Percentiles rank a stretch among this genome's conserved stretches.
phyloP scores from a whole-genome alignment of 2,797 vertebrate species.

The Epinephelus awoara region DNA sequence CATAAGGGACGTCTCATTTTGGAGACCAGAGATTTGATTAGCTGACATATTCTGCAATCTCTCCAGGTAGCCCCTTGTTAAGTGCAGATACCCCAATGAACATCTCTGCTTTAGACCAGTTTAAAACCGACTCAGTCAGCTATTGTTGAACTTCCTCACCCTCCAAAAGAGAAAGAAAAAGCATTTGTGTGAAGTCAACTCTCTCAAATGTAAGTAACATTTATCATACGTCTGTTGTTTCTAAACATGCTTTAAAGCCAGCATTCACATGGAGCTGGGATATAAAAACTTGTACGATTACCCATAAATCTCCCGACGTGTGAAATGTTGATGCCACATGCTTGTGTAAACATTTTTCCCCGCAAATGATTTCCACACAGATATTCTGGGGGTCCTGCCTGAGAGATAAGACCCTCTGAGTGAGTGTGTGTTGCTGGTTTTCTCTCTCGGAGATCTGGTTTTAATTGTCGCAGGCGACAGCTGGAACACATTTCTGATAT shows the following conservation, averaged over 20 bases:
- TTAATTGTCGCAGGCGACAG: constrained; percentile 54
- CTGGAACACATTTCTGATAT: constrained; percentile 72
- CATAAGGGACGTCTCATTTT: too few relatives aligned
- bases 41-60: too few relatives aligned
- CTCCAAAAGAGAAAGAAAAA: not conserved
- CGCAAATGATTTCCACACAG: constrained; percentile 54
- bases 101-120: not conserved
- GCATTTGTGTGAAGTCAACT: not conserved
- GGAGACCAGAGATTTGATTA: too few relatives aligned
- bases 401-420: constrained; percentile 31
- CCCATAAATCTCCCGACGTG: constrained; percentile 40
- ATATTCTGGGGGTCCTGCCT: not conserved
- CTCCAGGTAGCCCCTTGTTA: too few relatives aligned
- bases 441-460: constrained; percentile 39
- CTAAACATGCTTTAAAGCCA: constrained; percentile 10
- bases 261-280: not conserved
- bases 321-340: constrained; percentile 36
- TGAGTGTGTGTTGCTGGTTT: not conserved
- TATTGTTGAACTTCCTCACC: not conserved
- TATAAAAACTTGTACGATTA: not conserved
- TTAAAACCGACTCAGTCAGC: not conserved
- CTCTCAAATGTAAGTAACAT: constrained; percentile 6
- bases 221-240: constrained; percentile 9
- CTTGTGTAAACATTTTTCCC: constrained; percentile 51
- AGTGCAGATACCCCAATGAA: too few relatives aligned